Percentiles rank a stretch among this genome's conserved stretches.
Evolutionary conservation across 1,140 invertebrate genomes (phyloP).

Genomic region (Drosophila leontia): DNA sequence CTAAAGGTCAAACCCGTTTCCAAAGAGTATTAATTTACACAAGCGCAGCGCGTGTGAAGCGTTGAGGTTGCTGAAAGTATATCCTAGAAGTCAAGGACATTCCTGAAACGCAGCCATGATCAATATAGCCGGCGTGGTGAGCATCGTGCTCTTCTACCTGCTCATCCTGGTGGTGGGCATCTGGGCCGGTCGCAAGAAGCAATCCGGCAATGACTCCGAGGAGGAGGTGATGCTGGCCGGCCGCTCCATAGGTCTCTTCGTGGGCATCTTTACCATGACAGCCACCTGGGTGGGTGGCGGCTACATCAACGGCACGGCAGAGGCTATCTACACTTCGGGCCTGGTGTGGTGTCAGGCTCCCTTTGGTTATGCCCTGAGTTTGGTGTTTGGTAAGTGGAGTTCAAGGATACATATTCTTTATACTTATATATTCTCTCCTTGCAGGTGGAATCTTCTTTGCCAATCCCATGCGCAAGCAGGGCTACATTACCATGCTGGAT

Average conservation of each 20-base stretch:
- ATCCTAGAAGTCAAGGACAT: slow-evolving; percentile 34
- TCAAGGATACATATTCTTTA: not conserved
- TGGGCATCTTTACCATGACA: slow-evolving; percentile 99
- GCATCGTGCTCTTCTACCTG: slow-evolving; percentile 97
- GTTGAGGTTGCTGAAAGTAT: slow-evolving; percentile 3
- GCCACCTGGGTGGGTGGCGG: slow-evolving; percentile 99
- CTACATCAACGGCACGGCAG: slow-evolving; percentile 99
- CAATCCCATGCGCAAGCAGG: slow-evolving; percentile 98
- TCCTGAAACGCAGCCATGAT: slow-evolving; percentile 88
- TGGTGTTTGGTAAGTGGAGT: slow-evolving; percentile 91
- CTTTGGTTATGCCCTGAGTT: slow-evolving; percentile 97
- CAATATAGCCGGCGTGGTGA: slow-evolving; percentile 95
- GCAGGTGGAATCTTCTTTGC: slow-evolving; percentile 98
- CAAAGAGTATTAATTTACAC: slow-evolving; percentile 45
- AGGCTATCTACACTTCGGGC: slow-evolving; percentile 96
- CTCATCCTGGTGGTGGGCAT: slow-evolving; percentile 96
- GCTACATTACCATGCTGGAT: slow-evolving; percentile 99
- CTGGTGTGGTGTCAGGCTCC: slow-evolving; percentile 98
- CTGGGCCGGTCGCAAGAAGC: slow-evolving; percentile 97
- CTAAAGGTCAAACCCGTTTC: slow-evolving; percentile 53
- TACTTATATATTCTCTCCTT: slow-evolving; percentile 1
- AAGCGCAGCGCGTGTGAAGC: slow-evolving; percentile 9
- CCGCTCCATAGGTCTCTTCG: slow-evolving; percentile 97
- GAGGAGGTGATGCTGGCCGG: slow-evolving; percentile 99
- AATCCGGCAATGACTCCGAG: slow-evolving; percentile 92